phyloP scores from a whole-genome alignment of 2,113 vertebrate species.

The Pelusios castaneus region DNA sequence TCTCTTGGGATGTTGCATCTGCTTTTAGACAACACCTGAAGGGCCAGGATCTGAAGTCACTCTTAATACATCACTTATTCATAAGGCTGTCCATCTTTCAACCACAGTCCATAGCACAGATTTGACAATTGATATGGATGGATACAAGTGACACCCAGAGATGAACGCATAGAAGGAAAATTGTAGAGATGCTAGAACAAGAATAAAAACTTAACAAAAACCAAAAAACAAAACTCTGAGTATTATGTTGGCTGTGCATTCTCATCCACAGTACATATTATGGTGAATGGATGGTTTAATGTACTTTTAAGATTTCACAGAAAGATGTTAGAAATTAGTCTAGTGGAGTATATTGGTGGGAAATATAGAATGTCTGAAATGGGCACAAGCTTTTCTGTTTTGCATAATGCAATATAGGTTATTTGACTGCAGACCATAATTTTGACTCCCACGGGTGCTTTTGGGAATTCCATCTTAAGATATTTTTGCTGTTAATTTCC shows the following conservation, averaged over 20 bases:
- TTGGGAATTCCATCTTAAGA: fast-evolving
- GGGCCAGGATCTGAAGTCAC: slow-evolving; percentile 15
- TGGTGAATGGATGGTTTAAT: background rate
- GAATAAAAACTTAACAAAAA: background rate
- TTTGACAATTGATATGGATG: background rate
- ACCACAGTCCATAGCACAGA: background rate
- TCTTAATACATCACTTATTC: background rate
- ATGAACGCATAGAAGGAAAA: background rate
- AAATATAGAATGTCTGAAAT: background rate
- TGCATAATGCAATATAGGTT: background rate
- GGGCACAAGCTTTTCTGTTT: background rate
- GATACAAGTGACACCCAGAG: background rate
- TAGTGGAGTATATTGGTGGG: background rate
- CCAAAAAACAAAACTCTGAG: too few species aligned
- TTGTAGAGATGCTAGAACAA: background rate
- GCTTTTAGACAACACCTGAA: background rate
- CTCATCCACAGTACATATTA: background rate
- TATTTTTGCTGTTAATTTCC: background rate
- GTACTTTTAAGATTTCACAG: background rate
- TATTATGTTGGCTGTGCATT: background rate
- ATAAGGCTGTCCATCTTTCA: background rate
- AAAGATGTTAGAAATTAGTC: background rate
- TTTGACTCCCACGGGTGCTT: background rate
- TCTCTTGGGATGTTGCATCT: background rate
- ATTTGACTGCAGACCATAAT: background rate